Evolutionary conservation across 2,888 invertebrate genomes (phyloP).

Genomic region (Andrena trimmerana): DNA sequence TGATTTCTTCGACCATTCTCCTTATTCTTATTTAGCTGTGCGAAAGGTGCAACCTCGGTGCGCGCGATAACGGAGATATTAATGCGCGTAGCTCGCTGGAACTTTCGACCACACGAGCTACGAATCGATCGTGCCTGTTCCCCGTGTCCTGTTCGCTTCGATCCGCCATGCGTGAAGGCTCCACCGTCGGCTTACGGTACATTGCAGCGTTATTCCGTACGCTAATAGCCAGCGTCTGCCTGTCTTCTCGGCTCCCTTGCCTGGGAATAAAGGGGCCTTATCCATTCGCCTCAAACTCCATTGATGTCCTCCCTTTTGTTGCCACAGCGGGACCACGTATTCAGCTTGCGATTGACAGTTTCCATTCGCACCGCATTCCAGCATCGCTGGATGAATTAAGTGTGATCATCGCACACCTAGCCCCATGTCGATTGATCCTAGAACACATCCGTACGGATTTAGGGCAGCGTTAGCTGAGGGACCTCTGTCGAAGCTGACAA

Average conservation of each 20-base stretch:
- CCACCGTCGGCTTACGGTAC: slow-evolving; percentile 62
- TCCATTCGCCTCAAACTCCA: neutral
- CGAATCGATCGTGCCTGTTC: slow-evolving; percentile 67
- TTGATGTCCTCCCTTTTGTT: neutral
- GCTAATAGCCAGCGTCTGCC: slow-evolving; percentile 6
- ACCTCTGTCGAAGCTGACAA: too few species aligned
- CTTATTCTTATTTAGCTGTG: slow-evolving; percentile 52
- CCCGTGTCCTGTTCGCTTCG: slow-evolving; percentile 59
- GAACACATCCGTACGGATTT: too few species aligned
- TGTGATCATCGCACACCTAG: too few species aligned
- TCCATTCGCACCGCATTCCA: neutral
- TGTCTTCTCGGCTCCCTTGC: neutral
- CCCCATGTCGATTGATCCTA: neutral
- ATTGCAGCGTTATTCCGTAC: slow-evolving; percentile 48
- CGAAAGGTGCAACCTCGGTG: slow-evolving; percentile 70
- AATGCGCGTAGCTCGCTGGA: slow-evolving; percentile 53
- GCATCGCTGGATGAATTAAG: too few species aligned
- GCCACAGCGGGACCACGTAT: neutral
- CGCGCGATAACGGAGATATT: slow-evolving; percentile 69
- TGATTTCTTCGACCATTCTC: neutral
- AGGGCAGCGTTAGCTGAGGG: too few species aligned
- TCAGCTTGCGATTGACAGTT: neutral
- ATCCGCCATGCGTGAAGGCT: slow-evolving; percentile 67
- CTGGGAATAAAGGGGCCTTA: neutral
- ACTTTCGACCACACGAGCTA: slow-evolving; percentile 61